Conservation (phyloP, 2,797 vertebrate genomes). For the Acropternis orthonyx region DNA sequence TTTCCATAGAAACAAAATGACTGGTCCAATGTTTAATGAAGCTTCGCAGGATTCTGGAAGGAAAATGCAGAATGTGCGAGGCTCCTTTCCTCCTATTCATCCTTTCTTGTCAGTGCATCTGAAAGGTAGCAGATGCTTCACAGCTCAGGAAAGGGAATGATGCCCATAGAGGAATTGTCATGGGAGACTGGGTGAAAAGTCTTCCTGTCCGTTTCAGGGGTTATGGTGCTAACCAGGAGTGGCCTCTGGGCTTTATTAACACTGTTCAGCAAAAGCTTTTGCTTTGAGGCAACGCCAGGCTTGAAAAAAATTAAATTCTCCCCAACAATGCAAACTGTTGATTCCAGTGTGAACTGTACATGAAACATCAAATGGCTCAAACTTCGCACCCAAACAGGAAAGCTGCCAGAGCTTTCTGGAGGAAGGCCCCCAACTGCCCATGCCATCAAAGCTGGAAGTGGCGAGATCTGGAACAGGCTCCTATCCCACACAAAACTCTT, state of each 20-base stretch:
- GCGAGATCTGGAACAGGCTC: background rate
- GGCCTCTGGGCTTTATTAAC: background rate
- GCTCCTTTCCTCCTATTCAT: background rate
- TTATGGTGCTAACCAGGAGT: background rate
- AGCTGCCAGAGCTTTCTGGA: background rate
- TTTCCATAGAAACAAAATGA: conserved; percentile 55
- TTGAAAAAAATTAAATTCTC: background rate
- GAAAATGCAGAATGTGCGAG: background rate
- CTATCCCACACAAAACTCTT: background rate
- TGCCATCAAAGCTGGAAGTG: fast-evolving
- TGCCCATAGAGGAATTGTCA: background rate
- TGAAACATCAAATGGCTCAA: background rate
- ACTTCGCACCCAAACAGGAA: background rate
- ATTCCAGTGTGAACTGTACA: background rate
- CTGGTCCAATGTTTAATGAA: conserved; percentile 38
- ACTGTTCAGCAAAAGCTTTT: background rate
- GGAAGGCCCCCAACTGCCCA: fast-evolving
- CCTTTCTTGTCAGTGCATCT: background rate
- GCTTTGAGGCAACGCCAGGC: background rate
- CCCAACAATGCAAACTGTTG: background rate
- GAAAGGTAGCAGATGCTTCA: conserved; percentile 1
- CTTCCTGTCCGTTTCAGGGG: background rate
- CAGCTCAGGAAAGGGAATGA: background rate
- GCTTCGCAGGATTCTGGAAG: conserved; percentile 15
- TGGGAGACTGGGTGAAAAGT: background rate